phyloP scores from a whole-genome alignment of 2,888 invertebrate genomes.

The Spialia ferax region DNA sequence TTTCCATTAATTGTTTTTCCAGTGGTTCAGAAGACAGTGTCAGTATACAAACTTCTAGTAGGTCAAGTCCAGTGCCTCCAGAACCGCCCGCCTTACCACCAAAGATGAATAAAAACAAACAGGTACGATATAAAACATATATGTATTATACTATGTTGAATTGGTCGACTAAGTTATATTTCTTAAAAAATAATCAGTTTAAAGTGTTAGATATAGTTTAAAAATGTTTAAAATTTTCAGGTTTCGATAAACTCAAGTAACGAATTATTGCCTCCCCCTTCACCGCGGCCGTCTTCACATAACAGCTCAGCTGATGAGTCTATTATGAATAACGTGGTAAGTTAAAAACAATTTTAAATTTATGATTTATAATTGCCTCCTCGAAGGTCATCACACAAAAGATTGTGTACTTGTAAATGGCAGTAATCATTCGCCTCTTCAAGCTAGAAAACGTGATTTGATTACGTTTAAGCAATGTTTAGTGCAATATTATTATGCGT shows the following conservation, averaged over 20 bases:
- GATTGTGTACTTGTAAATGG: conserved; percentile 16
- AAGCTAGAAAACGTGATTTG: conserved; percentile 14
- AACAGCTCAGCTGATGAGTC: conserved; percentile 75
- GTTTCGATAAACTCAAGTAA: conserved; percentile 74
- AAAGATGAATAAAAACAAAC: conserved; percentile 81
- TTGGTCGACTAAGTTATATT: neutral
- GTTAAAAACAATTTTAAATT: conserved; percentile 39
- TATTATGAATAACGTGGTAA: conserved; percentile 71
- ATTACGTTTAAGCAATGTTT: conserved; percentile 1
- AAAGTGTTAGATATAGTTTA: neutral
- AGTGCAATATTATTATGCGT: neutral
- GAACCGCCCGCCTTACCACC: conserved; percentile 86
- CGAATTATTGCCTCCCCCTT: conserved; percentile 76
- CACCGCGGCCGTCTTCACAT: conserved; percentile 78
- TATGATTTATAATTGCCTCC: conserved; percentile 13
- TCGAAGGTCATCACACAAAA: conserved; percentile 35
- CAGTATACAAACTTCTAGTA: conserved; percentile 73
- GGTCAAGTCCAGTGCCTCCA: conserved; percentile 80
- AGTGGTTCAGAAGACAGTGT: conserved; percentile 81
- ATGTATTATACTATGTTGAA: neutral
- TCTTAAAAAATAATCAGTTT: neutral
- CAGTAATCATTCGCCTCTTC: conserved; percentile 23
- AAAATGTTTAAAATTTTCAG: conserved; percentile 51
- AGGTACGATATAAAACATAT: conserved; percentile 56
- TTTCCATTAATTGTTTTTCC: conserved; percentile 39